Evolutionary conservation across 2,113 vertebrate species (phyloP), one percentile per base, ranked within the genome.

Genomic region (Myiopsitta monachus): DNA sequence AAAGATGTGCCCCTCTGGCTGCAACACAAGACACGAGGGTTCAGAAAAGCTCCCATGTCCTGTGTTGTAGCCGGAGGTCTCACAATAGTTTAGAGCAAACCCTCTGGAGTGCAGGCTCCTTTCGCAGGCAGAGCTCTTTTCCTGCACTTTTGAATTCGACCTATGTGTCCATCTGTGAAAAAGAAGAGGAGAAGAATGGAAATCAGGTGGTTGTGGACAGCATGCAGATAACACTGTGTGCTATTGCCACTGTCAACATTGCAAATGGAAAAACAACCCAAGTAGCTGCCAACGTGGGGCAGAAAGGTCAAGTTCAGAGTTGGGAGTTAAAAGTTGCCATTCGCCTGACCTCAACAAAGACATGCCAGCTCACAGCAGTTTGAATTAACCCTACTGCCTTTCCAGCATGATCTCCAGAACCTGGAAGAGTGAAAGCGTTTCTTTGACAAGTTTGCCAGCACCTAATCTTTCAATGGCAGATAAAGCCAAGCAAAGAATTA

Each of bases 1-100:
- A 47, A 93, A 96, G 96, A 97, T 97, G 98, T 95, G 98, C 96
- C 96, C 98, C 98, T 98, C 98, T 98, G 98, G 98, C 98, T 98
- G 98, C 98, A 98, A 98, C 98, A 98, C 98, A 98, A 98, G 98
- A 98, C 98, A 98, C 98, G 98, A 98, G 98, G 98, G 98, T 97
- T 98, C 94, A 84, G 96, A 97, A 97, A 97, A 98, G 98, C 98
- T 97, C 98, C 98, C 98, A 97, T 97, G 98, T 98, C 98, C 97
- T 97, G 96, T 98, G 98, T 98, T 98, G 98, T 98, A 98, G 98
- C 98, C 98, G 75, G 97, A 98, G 98, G 98, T 98, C 94, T 97
- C 97, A 97, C 98, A 98, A 96, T 41, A 94, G 77, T 81, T 97
- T 89, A 63, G 51, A 90, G 73, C 85, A 94, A 94, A 90, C 18